A percentile compares a stretch with the other conserved stretches of the same genome.
Conservation (phyloP, 2,113 vertebrate genomes). For the Thalassarche chlororhynchos region DNA sequence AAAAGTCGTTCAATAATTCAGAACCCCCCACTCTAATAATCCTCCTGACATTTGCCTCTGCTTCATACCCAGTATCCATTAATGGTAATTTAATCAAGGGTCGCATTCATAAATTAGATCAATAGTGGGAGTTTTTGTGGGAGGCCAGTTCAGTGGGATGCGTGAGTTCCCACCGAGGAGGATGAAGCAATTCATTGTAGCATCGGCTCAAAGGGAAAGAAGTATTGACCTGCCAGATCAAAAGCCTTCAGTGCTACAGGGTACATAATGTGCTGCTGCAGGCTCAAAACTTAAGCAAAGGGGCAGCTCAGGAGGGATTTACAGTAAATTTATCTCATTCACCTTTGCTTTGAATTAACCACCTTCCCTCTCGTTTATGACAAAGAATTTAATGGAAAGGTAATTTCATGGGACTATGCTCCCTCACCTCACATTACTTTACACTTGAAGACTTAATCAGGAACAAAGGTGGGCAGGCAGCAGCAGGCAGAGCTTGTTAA, state of each 20-base stretch:
- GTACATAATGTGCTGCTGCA: background rate
- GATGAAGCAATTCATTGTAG: background rate
- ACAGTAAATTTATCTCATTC: background rate
- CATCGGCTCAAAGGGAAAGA: background rate
- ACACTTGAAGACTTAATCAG: background rate
- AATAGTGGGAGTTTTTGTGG: background rate
- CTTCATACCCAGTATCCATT: background rate
- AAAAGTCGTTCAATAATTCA: background rate
- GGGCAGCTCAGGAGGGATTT: background rate
- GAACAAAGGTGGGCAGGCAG: background rate
- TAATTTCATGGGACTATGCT: background rate
- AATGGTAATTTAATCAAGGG: background rate
- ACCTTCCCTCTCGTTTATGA: background rate
- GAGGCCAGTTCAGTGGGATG: background rate
- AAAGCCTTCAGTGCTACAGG: background rate
- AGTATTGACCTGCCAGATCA: background rate
- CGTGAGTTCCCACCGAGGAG: fast-evolving
- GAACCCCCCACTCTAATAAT: background rate
- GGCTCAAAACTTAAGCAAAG: background rate
- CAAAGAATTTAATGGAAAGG: background rate
- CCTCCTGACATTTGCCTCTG: background rate
- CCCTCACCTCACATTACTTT: background rate
- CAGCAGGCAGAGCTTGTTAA: background rate
- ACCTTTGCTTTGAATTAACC: background rate
- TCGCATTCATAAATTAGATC: background rate